Conservation (phyloP, 1,140 invertebrate genomes). For the Aphaenogaster ashmeadi region DNA sequence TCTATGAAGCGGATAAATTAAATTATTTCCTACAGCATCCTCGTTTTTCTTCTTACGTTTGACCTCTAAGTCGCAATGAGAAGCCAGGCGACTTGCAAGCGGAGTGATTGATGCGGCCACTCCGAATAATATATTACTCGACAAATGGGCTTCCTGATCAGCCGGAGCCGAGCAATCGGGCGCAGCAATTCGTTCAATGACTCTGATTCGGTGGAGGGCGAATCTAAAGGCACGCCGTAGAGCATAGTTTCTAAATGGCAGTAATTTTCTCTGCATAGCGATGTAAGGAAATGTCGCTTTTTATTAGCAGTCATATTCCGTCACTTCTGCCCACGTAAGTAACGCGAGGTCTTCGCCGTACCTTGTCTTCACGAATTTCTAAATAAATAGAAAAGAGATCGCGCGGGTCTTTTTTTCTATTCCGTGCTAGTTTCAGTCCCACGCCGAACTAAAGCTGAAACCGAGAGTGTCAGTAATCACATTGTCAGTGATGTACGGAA, state of each 20-base stretch:
- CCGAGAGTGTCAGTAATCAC: no score
- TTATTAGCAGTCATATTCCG: slow-evolving; percentile 32
- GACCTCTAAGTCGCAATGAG: slow-evolving; percentile 60
- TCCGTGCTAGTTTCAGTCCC: not conserved
- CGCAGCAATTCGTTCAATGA: slow-evolving; percentile 70
- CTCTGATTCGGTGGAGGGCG: slow-evolving; percentile 53
- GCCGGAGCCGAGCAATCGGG: slow-evolving; percentile 62
- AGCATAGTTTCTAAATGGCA: slow-evolving; percentile 45
- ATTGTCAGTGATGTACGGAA: not conserved
- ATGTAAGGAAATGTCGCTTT: slow-evolving; percentile 35
- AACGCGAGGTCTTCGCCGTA: no score
- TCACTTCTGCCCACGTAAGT: not conserved
- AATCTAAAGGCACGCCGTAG: slow-evolving; percentile 25
- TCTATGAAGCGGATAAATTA: not conserved
- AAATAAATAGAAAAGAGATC: not conserved
- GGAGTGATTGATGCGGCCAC: slow-evolving; percentile 72
- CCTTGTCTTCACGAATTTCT: not conserved
- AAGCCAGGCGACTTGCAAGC: slow-evolving; percentile 44
- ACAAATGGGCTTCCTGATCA: slow-evolving; percentile 71
- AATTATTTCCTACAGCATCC: not conserved
- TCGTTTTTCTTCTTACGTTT: slow-evolving; percentile 16
- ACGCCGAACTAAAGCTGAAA: not conserved
- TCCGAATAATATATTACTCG: slow-evolving; percentile 73
- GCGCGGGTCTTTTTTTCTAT: not conserved
- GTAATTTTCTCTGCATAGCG: slow-evolving; percentile 40